Conservation (phyloP, 2,113 vertebrate species). For the Prionailurus bengalensis region DNA sequence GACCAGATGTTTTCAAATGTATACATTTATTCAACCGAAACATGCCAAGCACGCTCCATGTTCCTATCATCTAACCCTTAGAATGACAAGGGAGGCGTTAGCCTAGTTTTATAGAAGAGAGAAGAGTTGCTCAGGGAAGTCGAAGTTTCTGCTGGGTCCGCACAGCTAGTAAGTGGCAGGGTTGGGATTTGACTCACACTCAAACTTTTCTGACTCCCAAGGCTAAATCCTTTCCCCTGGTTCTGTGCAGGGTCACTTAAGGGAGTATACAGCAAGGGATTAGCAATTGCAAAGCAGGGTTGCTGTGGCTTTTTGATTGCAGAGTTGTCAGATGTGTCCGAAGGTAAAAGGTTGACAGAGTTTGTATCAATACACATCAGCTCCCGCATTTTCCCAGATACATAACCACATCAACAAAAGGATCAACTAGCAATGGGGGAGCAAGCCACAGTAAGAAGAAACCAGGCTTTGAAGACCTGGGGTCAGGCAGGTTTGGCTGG, state of each 20-base stretch:
- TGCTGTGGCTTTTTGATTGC: background rate
- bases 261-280: background rate
- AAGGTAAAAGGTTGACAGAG: background rate
- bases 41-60: background rate
- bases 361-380: background rate
- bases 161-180: background rate
- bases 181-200: background rate
- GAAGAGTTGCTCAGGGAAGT: background rate
- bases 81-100: background rate
- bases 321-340: background rate
- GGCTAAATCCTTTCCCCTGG: background rate
- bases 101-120: background rate
- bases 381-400: background rate
- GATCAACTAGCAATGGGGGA: background rate
- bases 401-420: background rate
- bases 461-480: background rate
- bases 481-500: background rate
- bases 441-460: background rate
- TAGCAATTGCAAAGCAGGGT: background rate
- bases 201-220: background rate
- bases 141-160: background rate
- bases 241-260: background rate
- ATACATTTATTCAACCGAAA: background rate
- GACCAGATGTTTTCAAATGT: background rate
- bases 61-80: background rate